Evolutionary conservation across 2,797 vertebrate species (phyloP).

Genomic region (Stomatorhinus walkeri): DNA sequence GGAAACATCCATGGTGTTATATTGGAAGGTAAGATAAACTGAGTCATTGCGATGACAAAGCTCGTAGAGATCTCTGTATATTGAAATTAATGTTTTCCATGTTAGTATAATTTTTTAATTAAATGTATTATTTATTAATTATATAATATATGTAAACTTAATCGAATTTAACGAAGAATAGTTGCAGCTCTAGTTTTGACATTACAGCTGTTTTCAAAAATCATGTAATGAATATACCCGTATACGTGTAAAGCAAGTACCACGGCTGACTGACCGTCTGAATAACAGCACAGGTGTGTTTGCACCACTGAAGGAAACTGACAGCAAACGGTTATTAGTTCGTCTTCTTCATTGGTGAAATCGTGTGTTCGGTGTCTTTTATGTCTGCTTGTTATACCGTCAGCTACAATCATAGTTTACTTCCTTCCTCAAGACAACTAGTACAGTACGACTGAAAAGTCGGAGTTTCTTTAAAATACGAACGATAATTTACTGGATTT

Average conservation of each 20-base stretch:
- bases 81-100: neutral
- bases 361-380: neutral
- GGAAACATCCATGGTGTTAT: neutral
- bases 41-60: neutral
- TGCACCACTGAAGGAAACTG: neutral
- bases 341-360: neutral
- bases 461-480: neutral
- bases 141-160: neutral
- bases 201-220: neutral
- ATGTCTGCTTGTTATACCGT: neutral
- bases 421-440: neutral
- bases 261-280: neutral
- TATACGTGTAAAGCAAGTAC: neutral
- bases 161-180: neutral
- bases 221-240: neutral
- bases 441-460: neutral
- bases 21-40: neutral
- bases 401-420: neutral
- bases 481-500: neutral
- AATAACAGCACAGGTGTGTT: neutral
- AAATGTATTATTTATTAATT: neutral
- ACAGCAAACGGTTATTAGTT: neutral
- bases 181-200: neutral
- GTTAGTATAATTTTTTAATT: neutral
- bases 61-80: neutral